Percentiles rank a stretch among this genome's conserved stretches.
Evolutionary conservation across 1,140 invertebrate species (phyloP).

Genomic region (Drosophila orosa): DNA sequence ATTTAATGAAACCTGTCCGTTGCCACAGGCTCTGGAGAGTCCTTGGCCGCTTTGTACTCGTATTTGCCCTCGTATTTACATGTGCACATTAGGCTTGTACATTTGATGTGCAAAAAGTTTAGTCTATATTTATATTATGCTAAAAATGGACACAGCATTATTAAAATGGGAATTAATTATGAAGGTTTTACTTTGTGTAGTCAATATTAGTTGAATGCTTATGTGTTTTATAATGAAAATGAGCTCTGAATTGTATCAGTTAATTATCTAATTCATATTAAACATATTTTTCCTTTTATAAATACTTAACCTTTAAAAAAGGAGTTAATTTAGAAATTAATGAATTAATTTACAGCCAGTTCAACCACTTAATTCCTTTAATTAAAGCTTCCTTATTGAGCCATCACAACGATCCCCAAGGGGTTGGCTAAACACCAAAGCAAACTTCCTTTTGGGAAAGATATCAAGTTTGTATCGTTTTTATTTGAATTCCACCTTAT

Average conservation of each 20-base stretch:
- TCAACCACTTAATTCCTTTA: slow-evolving; percentile 11
- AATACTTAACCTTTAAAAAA: too few relatives aligned
- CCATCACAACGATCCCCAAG: slow-evolving; percentile 10
- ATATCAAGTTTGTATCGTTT: slow-evolving; percentile 38
- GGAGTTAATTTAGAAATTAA: background rate
- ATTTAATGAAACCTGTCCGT: slow-evolving; percentile 57
- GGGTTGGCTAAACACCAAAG: slow-evolving; percentile 15
- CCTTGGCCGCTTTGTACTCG: slow-evolving; percentile 37
- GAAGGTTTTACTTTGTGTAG: background rate
- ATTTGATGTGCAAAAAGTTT: slow-evolving; percentile 11
- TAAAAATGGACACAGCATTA: background rate
- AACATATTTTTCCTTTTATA: too few relatives aligned
- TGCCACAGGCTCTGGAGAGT: slow-evolving; percentile 35
- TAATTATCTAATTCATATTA: background rate
- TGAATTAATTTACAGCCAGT: background rate
- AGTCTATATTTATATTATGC: slow-evolving; percentile 7
- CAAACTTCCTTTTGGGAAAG: slow-evolving; percentile 6
- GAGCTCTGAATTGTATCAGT: background rate
- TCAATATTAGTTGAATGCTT: slow-evolving; percentile 1
- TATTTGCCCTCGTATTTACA: slow-evolving; percentile 47
- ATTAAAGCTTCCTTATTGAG: slow-evolving; percentile 30
- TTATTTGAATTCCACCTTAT: slow-evolving; percentile 54
- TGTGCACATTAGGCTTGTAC: slow-evolving; percentile 22
- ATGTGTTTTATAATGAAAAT: background rate
- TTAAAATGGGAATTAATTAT: slow-evolving; percentile 11